Evolutionary conservation across 2,888 invertebrate genomes (phyloP).

Genomic region (Rugalucina vietnamica): DNA sequence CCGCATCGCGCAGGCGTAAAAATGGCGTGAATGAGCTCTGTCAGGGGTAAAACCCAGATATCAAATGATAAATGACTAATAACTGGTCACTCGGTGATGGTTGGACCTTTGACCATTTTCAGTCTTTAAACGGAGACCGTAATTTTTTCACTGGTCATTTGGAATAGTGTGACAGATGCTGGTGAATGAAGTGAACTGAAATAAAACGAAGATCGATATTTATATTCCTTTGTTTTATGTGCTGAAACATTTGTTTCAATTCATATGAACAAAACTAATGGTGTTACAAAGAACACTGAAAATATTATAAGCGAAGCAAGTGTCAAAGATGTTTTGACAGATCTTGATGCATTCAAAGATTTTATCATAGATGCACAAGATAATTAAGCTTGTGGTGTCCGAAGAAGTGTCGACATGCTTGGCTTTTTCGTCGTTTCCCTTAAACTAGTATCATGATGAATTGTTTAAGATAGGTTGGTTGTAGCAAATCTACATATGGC

Average conservation of each 20-base stretch:
- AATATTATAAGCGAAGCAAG: too few relatives aligned
- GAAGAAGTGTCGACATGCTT: too few relatives aligned
- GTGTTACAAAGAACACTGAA: too few relatives aligned
- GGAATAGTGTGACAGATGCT: conserved; percentile 11
- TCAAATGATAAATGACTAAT: conserved; percentile 16
- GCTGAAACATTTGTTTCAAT: not conserved
- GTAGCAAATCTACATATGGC: too few relatives aligned
- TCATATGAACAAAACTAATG: too few relatives aligned
- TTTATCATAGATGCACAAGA: too few relatives aligned
- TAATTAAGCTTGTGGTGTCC: too few relatives aligned
- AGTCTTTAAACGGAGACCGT: not conserved
- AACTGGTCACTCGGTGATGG: not conserved
- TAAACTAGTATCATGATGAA: too few relatives aligned
- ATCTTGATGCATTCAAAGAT: too few relatives aligned
- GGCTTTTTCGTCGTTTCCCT: too few relatives aligned
- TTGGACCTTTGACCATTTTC: conserved; percentile 9
- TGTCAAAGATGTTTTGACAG: too few relatives aligned
- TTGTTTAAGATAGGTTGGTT: too few relatives aligned
- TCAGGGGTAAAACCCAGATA: conserved; percentile 1
- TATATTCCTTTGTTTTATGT: conserved; percentile 1
- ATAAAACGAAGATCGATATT: conserved; percentile 4
- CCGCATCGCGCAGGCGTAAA: conserved; percentile 11
- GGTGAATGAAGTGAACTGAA: not conserved
- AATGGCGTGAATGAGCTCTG: conserved; percentile 4
- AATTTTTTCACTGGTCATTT: not conserved